Evolutionary conservation across 2,113 vertebrate species (phyloP), one percentile per base, ranked within the genome.

Genomic region (western clawed frog (Xenopus tropicalis)): DNA sequence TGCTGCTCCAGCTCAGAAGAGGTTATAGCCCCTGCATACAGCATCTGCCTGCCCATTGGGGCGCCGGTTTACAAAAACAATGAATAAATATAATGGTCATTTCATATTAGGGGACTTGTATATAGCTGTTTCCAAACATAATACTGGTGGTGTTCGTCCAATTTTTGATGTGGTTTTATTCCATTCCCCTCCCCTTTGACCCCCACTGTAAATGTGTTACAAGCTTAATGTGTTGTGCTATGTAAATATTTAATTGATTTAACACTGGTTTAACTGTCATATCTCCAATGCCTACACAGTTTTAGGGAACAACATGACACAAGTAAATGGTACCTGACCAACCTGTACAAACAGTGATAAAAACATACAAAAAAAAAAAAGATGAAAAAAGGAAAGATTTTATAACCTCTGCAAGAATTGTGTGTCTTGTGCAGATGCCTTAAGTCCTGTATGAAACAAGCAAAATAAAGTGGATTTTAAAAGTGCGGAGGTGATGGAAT

Each of bases 231-330:
- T 93, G 88, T 90, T 90, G 86, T 93, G 89, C 87, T 92, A 73
- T 95, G 93, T 94, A 95, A 90, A 94, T 95, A 95, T 89, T 93
- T 91, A 91, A 90, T 89, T 89, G 90, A 90, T 90, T 91, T 91
- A 92, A 91, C 90, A 91, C 89, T 91, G 90, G 90, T 91, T 86
- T 90, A 88, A 90, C 83, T 89, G 85, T 91, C 84, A 83, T 87
- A 84, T 88, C 86, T 89, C 88, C 84, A 68, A 87, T 83, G 87
- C 91, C 89, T 91, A 89, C 90, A 89, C 83, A 86, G 82, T 89
- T 90, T 86, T 85, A 91, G 83, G 85, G 88, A 80, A 90, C 69
- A 90, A 88, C 83, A 48, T 68, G 64, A 67, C 63, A 72, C 77
- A 69, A 78, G 54, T 83, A 84, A 86, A 83, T 83, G 88, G 85